These are phyloP conservation scores for Acinonyx jubatus DNA, from an alignment of 2,113 vertebrate species.

Conservation along the genomic window DNA sequence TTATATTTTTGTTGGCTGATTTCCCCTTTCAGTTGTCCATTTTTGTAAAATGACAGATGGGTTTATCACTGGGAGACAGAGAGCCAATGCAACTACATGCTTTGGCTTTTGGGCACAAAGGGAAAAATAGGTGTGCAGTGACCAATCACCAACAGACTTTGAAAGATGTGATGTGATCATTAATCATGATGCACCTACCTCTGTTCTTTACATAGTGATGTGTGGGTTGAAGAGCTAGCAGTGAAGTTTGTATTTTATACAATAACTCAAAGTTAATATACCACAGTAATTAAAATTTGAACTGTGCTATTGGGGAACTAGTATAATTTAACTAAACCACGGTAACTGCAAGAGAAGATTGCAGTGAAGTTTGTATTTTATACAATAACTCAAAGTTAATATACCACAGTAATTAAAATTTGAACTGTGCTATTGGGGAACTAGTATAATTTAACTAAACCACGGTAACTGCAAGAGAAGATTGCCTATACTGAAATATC, in stretches of 20 bases:
- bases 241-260: neutral
- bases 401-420: neutral
- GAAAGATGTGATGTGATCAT: neutral
- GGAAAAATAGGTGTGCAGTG: neutral
- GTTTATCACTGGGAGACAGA: neutral
- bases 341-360: neutral
- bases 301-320: neutral
- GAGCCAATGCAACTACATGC: neutral
- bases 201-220: neutral
- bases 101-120: neutral
- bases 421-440: neutral
- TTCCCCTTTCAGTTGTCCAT: neutral
- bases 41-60: neutral
- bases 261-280: neutral
- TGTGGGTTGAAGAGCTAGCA: neutral
- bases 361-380: neutral
- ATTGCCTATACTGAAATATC: neutral
- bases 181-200: neutral
- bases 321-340: neutral
- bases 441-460: neutral
- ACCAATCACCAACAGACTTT: neutral
- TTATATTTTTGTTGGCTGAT: neutral
- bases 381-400: neutral
- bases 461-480: neutral
- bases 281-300: neutral